These are phyloP conservation scores for Penelope pileata DNA, from an alignment of 2,113 vertebrate species.

Conservation along the genomic window DNA sequence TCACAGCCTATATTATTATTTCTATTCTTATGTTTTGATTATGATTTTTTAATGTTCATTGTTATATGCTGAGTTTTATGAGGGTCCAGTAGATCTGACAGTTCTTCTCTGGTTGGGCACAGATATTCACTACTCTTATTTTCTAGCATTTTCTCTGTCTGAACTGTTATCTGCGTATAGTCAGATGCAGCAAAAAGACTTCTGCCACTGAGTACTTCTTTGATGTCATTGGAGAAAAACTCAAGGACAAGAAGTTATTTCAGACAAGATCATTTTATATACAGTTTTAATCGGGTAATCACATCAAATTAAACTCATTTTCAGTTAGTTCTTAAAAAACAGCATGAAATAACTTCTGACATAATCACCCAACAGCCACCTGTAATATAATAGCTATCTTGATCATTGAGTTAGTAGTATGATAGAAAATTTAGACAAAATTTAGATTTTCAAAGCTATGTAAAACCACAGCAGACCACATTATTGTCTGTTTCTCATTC, in stretches of 20 bases:
- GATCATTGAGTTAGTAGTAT: neutral
- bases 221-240: neutral
- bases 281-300: neutral
- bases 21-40: neutral
- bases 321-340: neutral
- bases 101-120: neutral
- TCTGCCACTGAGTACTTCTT: neutral
- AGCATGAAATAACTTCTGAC: neutral
- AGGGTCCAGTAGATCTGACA: neutral
- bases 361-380: neutral
- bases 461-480: neutral
- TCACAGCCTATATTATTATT: neutral
- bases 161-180: neutral
- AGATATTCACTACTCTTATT: neutral
- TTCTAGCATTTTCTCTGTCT: neutral
- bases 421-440: neutral
- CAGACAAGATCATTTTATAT: neutral
- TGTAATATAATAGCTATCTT: neutral
- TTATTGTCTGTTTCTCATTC: neutral
- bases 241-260: neutral
- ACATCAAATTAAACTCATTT: neutral
- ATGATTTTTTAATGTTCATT: neutral
- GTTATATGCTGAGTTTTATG: neutral
- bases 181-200: neutral
- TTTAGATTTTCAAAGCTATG: neutral